phyloP scores from a whole-genome alignment of 1,140 invertebrate species.

The Lamellibrachia luymesi region DNA sequence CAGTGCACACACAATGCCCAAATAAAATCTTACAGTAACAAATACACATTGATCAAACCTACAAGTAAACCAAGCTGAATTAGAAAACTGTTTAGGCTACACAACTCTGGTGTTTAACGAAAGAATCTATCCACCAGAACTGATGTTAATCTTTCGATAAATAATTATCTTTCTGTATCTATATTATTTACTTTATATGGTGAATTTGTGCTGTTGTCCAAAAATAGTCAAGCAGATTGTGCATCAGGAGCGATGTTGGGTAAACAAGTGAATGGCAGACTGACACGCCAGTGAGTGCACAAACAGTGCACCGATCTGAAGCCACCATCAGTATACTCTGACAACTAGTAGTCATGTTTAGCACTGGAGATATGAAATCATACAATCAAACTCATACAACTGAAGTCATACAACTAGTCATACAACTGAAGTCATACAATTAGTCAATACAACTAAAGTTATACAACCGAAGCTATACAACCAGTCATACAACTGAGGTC shows the following conservation, averaged over 20 bases:
- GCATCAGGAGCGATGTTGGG: background rate
- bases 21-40: background rate
- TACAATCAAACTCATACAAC: no score
- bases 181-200: background rate
- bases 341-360: background rate
- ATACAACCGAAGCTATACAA: no score
- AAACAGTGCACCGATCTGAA: background rate
- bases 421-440: no score
- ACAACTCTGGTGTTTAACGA: no score
- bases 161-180: no score
- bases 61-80: background rate
- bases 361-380: no score
- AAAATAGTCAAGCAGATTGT: background rate
- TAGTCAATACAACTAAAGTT: no score
- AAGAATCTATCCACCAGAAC: no score
- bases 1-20: no score
- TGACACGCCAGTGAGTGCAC: background rate
- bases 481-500: no score
- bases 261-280: background rate
- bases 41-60: background rate
- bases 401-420: no score
- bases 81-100: background rate
- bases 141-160: no score
- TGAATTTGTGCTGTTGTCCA: background rate
- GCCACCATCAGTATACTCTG: background rate